These are phyloP conservation scores for Sebastes hubbsi DNA, from an alignment of 2,797 vertebrate genomes.

Conservation along the genomic window DNA sequence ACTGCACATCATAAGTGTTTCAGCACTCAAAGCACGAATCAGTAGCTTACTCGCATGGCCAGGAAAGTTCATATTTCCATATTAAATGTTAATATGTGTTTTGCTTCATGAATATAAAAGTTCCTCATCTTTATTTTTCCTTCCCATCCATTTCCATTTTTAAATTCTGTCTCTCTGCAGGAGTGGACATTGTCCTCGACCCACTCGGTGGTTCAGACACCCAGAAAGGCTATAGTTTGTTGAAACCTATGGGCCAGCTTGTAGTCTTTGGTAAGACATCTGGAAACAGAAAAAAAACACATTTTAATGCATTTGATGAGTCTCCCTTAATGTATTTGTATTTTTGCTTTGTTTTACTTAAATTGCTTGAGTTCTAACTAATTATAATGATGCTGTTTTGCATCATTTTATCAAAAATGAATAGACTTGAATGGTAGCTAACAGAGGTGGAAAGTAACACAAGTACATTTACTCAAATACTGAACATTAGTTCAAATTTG, in stretches of 20 bases:
- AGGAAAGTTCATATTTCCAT: not conserved
- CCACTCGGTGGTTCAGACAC: slow-evolving; percentile 91
- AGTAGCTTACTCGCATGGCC: not conserved
- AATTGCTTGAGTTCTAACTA: not conserved
- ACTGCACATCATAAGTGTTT: not conserved
- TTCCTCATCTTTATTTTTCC: not conserved
- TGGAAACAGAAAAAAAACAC: not conserved
- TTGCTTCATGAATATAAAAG: not conserved
- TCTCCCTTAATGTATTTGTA: not conserved
- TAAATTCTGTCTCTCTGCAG: slow-evolving; percentile 57
- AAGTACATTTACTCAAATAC: not conserved
- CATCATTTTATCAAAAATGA: not conserved
- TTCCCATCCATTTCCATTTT: not conserved
- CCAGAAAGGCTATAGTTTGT: slow-evolving; percentile 87
- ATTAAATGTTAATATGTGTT: not conserved
- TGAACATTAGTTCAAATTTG: not conserved
- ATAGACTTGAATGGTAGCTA: not conserved
- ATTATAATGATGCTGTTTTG: not conserved
- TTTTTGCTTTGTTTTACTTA: not conserved
- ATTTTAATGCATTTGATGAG: not conserved
- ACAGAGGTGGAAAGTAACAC: not conserved
- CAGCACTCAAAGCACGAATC: not conserved
- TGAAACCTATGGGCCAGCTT: slow-evolving; percentile 91
- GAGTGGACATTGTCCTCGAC: slow-evolving; percentile 92
- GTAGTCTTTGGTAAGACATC: slow-evolving; percentile 87